Conservation (phyloP, 2,113 vertebrate species). For the Elgaria multicarinata region DNA sequence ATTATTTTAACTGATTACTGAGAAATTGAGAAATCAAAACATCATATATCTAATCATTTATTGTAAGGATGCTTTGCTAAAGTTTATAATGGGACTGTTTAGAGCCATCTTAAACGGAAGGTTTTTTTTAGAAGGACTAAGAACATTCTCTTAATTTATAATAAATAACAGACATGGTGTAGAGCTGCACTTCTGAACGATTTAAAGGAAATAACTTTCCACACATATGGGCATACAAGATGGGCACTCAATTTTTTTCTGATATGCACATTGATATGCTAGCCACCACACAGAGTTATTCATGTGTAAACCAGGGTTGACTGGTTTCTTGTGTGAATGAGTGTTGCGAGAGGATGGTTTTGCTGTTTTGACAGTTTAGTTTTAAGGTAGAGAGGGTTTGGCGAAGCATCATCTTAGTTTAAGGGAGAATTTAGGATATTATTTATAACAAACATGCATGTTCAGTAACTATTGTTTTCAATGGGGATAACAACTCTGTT, state of each 20-base stretch:
- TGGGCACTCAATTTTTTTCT: background rate
- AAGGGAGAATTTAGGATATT: too few species aligned
- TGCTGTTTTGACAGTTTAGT: too few species aligned
- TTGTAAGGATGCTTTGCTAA: background rate
- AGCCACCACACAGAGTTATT: background rate
- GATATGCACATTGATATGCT: too few species aligned
- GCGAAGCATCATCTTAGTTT: too few species aligned
- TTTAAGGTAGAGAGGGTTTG: too few species aligned
- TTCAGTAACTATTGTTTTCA: background rate
- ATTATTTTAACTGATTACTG: too few species aligned
- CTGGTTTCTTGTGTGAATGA: too few species aligned
- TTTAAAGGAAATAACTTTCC: background rate
- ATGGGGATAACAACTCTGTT: background rate
- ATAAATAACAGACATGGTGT: background rate
- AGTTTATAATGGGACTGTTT: background rate
- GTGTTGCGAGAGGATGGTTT: too few species aligned
- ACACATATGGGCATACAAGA: background rate
- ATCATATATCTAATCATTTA: background rate
- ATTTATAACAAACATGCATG: background rate
- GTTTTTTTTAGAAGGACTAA: background rate
- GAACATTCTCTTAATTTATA: background rate
- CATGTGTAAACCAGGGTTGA: background rate
- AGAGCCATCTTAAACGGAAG: background rate
- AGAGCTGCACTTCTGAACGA: background rate
- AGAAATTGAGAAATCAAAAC: background rate